Conservation (phyloP, 2,888 invertebrate species). For the Drosophila testacea region DNA sequence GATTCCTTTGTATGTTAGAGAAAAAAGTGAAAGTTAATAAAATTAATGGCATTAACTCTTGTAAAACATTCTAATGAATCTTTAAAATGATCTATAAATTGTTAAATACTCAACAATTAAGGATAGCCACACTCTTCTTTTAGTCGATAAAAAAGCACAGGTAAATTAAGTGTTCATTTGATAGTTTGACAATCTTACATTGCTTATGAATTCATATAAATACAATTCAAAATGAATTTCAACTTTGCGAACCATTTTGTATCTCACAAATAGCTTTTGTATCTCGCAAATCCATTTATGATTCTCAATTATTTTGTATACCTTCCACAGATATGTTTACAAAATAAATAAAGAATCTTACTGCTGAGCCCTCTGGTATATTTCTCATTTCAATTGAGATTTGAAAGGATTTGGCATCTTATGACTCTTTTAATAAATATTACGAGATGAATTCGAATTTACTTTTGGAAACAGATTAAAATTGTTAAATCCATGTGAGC, state of each 20-base stretch:
- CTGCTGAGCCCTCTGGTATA: neutral
- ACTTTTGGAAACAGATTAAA: neutral
- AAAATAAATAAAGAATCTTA: neutral
- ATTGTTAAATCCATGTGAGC: neutral
- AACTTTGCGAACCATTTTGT: neutral
- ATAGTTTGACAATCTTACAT: too few species aligned
- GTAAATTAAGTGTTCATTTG: too few species aligned
- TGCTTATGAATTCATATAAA: too few species aligned
- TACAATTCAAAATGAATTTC: neutral
- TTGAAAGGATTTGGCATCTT: slow-evolving; percentile 1
- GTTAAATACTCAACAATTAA: too few species aligned
- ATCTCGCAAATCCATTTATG: neutral
- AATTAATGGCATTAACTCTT: too few species aligned
- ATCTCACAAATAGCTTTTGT: neutral
- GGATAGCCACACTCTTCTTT: too few species aligned
- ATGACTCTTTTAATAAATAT: slow-evolving; percentile 5
- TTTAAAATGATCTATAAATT: too few species aligned
- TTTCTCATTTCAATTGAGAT: neutral
- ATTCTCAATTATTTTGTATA: neutral
- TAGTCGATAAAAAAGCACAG: too few species aligned
- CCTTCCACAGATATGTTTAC: neutral
- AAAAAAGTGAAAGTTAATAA: too few species aligned
- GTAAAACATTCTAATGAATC: too few species aligned
- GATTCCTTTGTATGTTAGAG: too few species aligned
- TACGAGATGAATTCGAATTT: neutral